A percentile compares a stretch with the other conserved stretches of the same genome.
Conservation (phyloP, 2,888 invertebrate genomes). For the Petrolisthes manimaculis region DNA sequence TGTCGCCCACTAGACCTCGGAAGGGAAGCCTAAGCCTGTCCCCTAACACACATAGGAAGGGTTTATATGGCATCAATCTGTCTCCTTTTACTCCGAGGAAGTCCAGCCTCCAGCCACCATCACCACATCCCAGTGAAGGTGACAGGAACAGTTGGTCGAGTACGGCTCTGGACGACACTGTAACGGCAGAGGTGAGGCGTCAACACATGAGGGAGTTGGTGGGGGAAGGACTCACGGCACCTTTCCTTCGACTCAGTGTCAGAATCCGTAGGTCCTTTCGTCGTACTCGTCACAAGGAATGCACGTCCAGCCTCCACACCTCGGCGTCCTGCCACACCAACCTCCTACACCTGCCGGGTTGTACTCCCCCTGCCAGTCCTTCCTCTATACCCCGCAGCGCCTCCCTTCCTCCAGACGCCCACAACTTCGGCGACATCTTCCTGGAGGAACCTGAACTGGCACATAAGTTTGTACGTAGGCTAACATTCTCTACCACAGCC, state of each 20-base stretch:
- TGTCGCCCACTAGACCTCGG: neutral
- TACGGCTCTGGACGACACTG: conserved; percentile 35
- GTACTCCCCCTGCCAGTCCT: neutral
- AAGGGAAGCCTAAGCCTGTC: neutral
- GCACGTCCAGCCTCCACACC: conserved; percentile 16
- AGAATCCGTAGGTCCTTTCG: conserved; percentile 26
- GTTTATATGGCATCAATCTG: too few species aligned
- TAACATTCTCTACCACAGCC: neutral
- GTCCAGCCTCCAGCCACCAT: neutral
- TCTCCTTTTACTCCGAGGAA: neutral
- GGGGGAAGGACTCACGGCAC: neutral
- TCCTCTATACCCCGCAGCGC: neutral
- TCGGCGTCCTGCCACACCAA: conserved; percentile 35
- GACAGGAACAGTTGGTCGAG: neutral
- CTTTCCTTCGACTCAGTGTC: conserved; percentile 33
- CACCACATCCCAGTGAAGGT: neutral
- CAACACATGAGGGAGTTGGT: neutral
- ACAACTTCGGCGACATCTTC: conserved; percentile 51
- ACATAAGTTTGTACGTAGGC: conserved; percentile 53
- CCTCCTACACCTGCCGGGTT: conserved; percentile 20
- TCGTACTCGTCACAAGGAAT: neutral
- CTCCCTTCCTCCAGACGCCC: neutral
- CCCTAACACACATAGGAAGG: too few species aligned
- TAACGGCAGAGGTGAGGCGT: conserved; percentile 27
- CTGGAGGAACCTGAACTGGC: conserved; percentile 41